A percentile compares a stretch with the other conserved stretches of the same genome.
Evolutionary conservation across 2,797 vertebrate species (phyloP).

Genomic region (Fistularia tabacaria): DNA sequence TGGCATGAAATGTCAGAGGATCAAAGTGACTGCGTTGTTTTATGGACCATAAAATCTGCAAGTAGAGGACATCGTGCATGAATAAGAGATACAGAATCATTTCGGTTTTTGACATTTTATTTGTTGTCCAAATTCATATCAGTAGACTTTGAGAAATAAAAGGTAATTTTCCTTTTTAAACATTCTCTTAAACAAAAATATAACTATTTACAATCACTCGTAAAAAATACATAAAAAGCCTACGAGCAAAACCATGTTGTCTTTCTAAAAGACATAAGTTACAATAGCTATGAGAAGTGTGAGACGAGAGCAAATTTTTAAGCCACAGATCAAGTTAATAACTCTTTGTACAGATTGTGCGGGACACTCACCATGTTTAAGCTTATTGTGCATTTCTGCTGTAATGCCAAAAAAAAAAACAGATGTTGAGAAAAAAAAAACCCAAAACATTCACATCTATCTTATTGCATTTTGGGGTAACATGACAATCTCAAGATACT

Average conservation of each 20-base stretch:
- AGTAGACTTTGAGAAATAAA: constrained; percentile 87
- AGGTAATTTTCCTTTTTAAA: constrained; percentile 73
- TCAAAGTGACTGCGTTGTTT: too few species aligned
- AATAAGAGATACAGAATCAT: constrained; percentile 5
- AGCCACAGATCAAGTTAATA: constrained; percentile 82
- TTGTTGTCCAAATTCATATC: constrained; percentile 86
- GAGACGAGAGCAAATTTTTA: constrained; percentile 73
- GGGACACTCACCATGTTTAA: constrained; percentile 81
- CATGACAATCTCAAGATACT: constrained; percentile 47
- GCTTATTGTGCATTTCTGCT: constrained; percentile 80
- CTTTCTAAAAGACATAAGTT: constrained; percentile 99
- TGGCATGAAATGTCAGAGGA: too few species aligned
- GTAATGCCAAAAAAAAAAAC: constrained; percentile 35
- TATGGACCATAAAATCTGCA: too few species aligned
- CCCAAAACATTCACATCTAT: constrained; percentile 71
- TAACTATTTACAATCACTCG: constrained; percentile 94
- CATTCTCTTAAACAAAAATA: constrained; percentile 98
- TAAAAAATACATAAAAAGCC: constrained; percentile 95
- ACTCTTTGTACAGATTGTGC: constrained; percentile 84
- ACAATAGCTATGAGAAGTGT: constrained; percentile 87
- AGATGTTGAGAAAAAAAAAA: constrained; percentile 12
- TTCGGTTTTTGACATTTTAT: constrained; percentile 66
- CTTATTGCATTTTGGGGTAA: constrained; percentile 77
- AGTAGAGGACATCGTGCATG: not conserved
- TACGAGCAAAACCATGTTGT: constrained; percentile 86